These are phyloP conservation scores for Bubo scandiacus DNA, from an alignment of 2,113 vertebrate genomes.

Conservation along the genomic window DNA sequence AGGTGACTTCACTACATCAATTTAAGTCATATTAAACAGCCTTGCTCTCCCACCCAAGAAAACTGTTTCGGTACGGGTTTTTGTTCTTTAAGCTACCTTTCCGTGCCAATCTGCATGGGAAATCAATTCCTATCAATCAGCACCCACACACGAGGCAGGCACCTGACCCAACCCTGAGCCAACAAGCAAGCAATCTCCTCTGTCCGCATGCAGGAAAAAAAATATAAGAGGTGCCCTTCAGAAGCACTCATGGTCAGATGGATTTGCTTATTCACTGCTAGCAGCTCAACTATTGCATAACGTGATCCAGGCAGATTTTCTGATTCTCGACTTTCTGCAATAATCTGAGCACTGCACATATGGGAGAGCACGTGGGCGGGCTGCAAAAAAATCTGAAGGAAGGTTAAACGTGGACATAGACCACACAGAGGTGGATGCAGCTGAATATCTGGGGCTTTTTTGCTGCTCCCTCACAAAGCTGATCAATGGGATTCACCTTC, in stretches of 20 bases:
- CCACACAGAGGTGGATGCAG: neutral
- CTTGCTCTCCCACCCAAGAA: neutral
- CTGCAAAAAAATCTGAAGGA: neutral
- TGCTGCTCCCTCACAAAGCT: neutral
- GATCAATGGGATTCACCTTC: rapidly evolving
- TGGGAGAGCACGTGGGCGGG: neutral
- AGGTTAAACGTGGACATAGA: neutral
- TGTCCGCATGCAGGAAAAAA: rapidly evolving
- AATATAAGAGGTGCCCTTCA: constrained; percentile 10
- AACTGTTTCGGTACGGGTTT: rapidly evolving
- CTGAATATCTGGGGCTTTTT: neutral
- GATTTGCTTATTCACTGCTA: neutral
- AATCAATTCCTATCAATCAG: neutral
- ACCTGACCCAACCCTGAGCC: neutral
- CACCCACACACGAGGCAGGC: neutral
- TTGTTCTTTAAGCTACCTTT: neutral
- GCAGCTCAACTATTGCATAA: neutral
- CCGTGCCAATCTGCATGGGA: neutral
- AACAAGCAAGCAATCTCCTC: neutral
- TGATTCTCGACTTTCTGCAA: neutral
- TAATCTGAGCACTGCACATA: rapidly evolving
- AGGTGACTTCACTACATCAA: neutral
- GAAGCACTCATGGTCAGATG: neutral
- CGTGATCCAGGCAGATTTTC: neutral
- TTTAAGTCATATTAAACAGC: neutral